Conservation (phyloP, 2,888 invertebrate genomes). For the Pseudococcus jackbeardsleyi region DNA sequence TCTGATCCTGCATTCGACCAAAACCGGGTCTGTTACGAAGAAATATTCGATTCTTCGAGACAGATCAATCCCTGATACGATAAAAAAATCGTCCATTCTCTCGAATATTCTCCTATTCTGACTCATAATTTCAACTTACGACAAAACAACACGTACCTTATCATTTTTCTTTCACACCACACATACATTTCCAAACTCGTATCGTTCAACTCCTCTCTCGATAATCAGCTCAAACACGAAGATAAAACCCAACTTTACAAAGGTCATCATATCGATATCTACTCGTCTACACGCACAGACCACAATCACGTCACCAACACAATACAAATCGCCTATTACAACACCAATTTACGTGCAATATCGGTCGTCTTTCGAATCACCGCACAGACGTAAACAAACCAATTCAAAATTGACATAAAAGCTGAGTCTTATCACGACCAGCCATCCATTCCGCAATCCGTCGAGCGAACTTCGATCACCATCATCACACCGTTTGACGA, state of each 20-base stretch:
- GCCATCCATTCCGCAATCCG: neutral
- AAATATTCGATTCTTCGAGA: no score
- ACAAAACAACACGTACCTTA: no score
- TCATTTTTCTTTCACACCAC: no score
- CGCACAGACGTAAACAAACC: neutral
- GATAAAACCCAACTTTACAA: neutral
- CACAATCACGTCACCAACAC: neutral
- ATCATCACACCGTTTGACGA: neutral
- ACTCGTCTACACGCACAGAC: neutral
- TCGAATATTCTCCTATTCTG: no score
- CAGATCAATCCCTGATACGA: no score
- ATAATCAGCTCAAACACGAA: neutral
- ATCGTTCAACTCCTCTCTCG: neutral
- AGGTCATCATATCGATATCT: neutral
- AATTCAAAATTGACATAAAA: neutral
- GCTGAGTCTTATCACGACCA: neutral
- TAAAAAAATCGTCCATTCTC: no score
- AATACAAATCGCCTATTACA: neutral
- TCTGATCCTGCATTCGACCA: no score
- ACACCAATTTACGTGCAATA: neutral
- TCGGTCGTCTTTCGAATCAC: neutral
- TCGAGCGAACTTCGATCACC: neutral
- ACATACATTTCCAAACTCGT: neutral
- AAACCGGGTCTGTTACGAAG: no score
- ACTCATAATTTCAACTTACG: no score